These are phyloP conservation scores for Sarotherodon lohbergeri DNA, from an alignment of 2,113 vertebrate genomes.

Conservation along the genomic window DNA sequence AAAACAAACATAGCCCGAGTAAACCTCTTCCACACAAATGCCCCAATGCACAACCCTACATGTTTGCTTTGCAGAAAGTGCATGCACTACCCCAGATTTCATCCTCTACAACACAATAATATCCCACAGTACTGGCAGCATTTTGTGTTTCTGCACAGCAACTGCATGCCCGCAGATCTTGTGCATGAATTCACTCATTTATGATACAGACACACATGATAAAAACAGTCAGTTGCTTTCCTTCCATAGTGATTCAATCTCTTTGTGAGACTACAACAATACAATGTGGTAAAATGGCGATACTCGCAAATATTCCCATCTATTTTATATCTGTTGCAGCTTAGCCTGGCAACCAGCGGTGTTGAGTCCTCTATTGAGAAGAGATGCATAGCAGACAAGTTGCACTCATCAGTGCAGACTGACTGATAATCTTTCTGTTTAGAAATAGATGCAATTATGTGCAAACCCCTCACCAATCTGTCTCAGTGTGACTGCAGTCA, in stretches of 20 bases:
- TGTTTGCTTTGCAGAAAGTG: not conserved
- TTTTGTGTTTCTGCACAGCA: not conserved
- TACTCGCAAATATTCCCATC: not conserved
- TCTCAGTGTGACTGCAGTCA: not conserved
- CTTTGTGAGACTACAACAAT: not conserved
- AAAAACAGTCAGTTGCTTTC: not conserved
- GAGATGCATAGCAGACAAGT: not conserved
- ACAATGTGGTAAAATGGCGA: not conserved
- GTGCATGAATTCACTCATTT: not conserved
- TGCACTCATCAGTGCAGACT: not conserved
- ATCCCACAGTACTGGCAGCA: not conserved
- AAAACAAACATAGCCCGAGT: not conserved
- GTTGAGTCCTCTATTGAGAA: not conserved
- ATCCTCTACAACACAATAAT: not conserved
- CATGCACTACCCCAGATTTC: not conserved
- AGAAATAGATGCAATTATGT: not conserved
- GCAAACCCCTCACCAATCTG: not conserved
- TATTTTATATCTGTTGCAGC: not conserved
- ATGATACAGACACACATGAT: not conserved
- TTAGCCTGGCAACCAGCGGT: not conserved
- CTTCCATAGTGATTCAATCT: not conserved
- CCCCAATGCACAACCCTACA: not conserved
- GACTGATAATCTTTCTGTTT: not conserved
- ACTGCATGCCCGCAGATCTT: not conserved
- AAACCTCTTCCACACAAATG: not conserved